phyloP scores from a whole-genome alignment of 2,888 invertebrate species.

The Andrena haemorrhoa region DNA sequence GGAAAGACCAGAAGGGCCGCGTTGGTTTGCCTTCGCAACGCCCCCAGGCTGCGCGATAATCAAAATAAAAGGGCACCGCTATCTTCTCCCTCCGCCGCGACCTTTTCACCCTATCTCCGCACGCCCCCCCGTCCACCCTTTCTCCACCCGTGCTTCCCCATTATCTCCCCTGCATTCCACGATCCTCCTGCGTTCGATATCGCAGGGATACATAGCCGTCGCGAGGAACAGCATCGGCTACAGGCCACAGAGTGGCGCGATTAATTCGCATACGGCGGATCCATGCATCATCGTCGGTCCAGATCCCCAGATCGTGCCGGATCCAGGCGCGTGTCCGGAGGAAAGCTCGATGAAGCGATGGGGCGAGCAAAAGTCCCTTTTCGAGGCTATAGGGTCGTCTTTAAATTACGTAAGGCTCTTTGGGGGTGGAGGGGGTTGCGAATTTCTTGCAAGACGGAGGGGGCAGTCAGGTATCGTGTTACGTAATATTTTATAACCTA shows the following conservation, averaged over 20 bases:
- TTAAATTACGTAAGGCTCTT: too few species aligned
- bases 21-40: slow-evolving; percentile 13
- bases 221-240: background rate
- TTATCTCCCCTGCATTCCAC: slow-evolving; percentile 43
- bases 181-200: slow-evolving; percentile 8
- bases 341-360: background rate
- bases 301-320: background rate
- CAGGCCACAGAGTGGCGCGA: slow-evolving; percentile 26
- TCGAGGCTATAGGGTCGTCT: too few species aligned
- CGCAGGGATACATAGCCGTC: background rate
- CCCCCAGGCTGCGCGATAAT: slow-evolving; percentile 49
- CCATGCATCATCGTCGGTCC: slow-evolving; percentile 24
- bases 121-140: slow-evolving; percentile 12
- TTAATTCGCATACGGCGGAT: slow-evolving; percentile 39
- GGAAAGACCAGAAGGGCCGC: background rate
- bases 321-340: background rate
- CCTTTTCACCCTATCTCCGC: slow-evolving; percentile 31
- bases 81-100: slow-evolving; percentile 11
- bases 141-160: slow-evolving; percentile 27
- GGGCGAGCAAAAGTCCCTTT: too few species aligned
- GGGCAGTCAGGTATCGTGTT: too few species aligned
- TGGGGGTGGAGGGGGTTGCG: too few species aligned
- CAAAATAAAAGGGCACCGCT: slow-evolving; percentile 63
- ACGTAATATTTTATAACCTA: too few species aligned
- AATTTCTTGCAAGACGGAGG: too few species aligned